These are phyloP conservation scores for Aldabrachelys gigantea DNA, from an alignment of 2,113 vertebrate genomes.

Conservation along the genomic window DNA sequence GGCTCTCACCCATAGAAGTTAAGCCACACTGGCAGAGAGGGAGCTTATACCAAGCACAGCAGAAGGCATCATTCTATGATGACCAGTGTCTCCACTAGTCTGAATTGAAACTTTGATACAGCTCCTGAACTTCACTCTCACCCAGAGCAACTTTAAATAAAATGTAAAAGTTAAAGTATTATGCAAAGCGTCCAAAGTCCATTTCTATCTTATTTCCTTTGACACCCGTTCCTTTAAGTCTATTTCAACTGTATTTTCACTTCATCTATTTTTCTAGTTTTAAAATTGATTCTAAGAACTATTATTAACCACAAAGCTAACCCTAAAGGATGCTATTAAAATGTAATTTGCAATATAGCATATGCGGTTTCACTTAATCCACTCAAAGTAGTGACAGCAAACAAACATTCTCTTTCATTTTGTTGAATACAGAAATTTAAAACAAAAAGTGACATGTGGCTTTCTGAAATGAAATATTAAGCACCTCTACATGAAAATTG, in stretches of 20 bases:
- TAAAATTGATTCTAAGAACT: constrained; percentile 67
- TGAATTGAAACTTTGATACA: background rate
- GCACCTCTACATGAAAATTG: constrained; percentile 30
- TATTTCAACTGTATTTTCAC: background rate
- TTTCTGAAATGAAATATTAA: constrained; percentile 76
- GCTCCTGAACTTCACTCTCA: background rate
- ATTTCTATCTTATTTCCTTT: background rate
- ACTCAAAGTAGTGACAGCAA: constrained; percentile 43
- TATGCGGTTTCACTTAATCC: constrained; percentile 41
- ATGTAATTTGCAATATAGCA: constrained; percentile 37
- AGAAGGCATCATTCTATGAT: background rate
- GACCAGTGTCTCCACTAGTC: background rate
- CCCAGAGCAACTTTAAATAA: background rate
- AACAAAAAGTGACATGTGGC: constrained; percentile 40
- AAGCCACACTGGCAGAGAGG: background rate
- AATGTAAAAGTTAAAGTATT: background rate
- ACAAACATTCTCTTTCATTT: constrained; percentile 39
- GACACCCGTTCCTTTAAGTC: background rate
- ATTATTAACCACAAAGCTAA: constrained; percentile 61
- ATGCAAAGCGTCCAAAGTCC: background rate
- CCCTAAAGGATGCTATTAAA: constrained; percentile 52
- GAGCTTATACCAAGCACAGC: background rate
- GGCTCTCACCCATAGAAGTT: background rate
- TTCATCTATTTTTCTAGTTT: constrained; percentile 27
- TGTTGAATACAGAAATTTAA: constrained; percentile 46